phyloP scores from a whole-genome alignment of 2,888 invertebrate genomes.

The Sympetrum striolatum region DNA sequence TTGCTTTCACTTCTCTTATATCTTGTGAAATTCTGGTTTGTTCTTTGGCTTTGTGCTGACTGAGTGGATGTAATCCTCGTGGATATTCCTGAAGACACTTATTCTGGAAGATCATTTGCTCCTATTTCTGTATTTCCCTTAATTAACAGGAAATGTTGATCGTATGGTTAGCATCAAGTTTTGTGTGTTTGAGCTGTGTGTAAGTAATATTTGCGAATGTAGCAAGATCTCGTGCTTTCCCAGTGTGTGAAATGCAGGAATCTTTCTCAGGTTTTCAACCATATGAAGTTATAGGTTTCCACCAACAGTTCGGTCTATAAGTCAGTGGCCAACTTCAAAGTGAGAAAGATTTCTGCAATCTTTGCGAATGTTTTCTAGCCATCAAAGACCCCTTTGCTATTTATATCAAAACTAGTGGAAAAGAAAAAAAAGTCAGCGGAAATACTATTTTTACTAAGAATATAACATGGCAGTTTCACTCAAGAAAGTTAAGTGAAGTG shows the following conservation, averaged over 20 bases:
- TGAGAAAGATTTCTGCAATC: background rate
- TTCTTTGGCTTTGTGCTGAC: slow-evolving; percentile 32
- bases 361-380: slow-evolving; percentile 34
- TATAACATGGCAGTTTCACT: slow-evolving; percentile 8
- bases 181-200: slow-evolving; percentile 42
- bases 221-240: too few species aligned
- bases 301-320: too few species aligned
- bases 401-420: slow-evolving; percentile 23
- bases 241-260: too few species aligned
- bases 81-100: slow-evolving; percentile 21
- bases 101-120: slow-evolving; percentile 6
- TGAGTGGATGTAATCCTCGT: slow-evolving; percentile 8
- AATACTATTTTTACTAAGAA: slow-evolving; percentile 38
- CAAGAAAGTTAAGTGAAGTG: background rate
- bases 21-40: slow-evolving; percentile 19
- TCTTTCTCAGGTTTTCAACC: too few species aligned
- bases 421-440: slow-evolving; percentile 4
- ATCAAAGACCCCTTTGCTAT: slow-evolving; percentile 29
- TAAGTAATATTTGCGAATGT: background rate
- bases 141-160: slow-evolving; percentile 40
- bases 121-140: slow-evolving; percentile 30
- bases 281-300: too few species aligned
- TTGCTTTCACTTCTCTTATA: slow-evolving; percentile 31
- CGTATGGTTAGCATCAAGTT: slow-evolving; percentile 16
- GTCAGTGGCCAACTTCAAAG: too few species aligned